Evolutionary conservation across 2,113 vertebrate species (phyloP), one percentile per base, ranked within the genome.

Genomic region (Pterophyllum scalare): DNA sequence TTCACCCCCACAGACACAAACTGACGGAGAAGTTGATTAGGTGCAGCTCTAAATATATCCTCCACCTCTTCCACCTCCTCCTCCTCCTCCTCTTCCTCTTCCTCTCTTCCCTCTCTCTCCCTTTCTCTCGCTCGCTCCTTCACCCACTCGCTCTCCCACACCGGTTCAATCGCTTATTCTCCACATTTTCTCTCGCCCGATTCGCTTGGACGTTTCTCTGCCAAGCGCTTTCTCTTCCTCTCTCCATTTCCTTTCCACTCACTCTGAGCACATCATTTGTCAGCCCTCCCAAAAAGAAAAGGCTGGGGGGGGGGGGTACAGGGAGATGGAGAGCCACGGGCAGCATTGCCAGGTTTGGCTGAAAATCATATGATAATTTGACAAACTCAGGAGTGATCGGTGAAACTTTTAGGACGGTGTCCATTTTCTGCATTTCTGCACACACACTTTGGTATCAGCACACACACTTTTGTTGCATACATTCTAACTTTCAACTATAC

Each of bases 21-120:
- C 91, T 86, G 94, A 91, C 89, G 90, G 88, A 93, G 90, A 93
- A 94, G 93, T 95, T 95, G 94, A 94, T 94, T 94, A 95, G 94
- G 83, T 88, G 89, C 93, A 61, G 91, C 94, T 95, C 92, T 94
- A 95, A 94, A 95, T 95, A 92, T 94, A 95, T 92, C 94, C 91
- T 84, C 91, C 85, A 59, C 89, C 91, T 88, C 85, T 82, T 91
- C 87, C 88, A 80, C 84, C 74, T 70, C 89, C 59, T 61, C 80
- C 28, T n/a, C 65, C n/a, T 79, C 75, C 5, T 65, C 75, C 6
- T 81, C 60, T 72, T 77, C 78, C 54, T 75, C n/a, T 60, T 77
- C 75, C 35, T 65, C 75, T 7, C 40, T 70, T 70, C 75, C 58
- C n/a, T 80, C 75, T 77, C 81, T 72, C 80, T 57, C 62, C n/a